These are phyloP conservation scores for Caenorhabditis japonica DNA, from an alignment of 2,888 invertebrate species.

Conservation along the genomic window DNA sequence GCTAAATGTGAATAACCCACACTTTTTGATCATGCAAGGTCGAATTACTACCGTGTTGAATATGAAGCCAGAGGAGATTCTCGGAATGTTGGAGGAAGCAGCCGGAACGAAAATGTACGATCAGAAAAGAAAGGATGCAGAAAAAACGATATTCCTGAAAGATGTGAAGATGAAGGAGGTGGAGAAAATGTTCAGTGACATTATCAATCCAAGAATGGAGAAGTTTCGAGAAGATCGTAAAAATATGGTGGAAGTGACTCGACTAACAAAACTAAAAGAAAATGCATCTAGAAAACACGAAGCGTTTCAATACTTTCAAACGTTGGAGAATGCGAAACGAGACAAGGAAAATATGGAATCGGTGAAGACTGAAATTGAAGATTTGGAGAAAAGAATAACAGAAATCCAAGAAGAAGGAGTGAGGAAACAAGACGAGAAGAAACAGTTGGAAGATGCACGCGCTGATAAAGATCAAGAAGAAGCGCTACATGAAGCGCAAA, in stretches of 20 bases:
- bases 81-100: conserved; percentile 98
- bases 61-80: conserved; percentile 97
- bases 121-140: conserved; percentile 88
- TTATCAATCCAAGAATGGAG: conserved; percentile 82
- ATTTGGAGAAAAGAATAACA: conserved; percentile 78
- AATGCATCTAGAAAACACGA: conserved; percentile 24
- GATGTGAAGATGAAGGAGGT: conserved; percentile 90
- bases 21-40: conserved; percentile 98
- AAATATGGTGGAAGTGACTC: conserved; percentile 87
- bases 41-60: conserved; percentile 97
- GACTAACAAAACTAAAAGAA: conserved; percentile 24
- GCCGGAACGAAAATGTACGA: conserved; percentile 98
- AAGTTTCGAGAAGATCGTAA: conserved; percentile 86
- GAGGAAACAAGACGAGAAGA: conserved; percentile 75
- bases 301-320: conserved; percentile 28
- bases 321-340: conserved; percentile 2
- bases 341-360: conserved; percentile 75
- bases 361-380: conserved; percentile 15
- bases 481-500: neutral
- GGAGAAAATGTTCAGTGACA: conserved; percentile 82
- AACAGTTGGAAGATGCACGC: conserved; percentile 2
- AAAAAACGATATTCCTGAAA: conserved; percentile 91
- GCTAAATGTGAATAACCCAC: conserved; percentile 98
- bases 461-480: conserved; percentile 2
- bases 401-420: conserved; percentile 12